These are phyloP conservation scores for Drosophila bocki DNA, from an alignment of 1,140 invertebrate genomes.

Conservation along the genomic window DNA sequence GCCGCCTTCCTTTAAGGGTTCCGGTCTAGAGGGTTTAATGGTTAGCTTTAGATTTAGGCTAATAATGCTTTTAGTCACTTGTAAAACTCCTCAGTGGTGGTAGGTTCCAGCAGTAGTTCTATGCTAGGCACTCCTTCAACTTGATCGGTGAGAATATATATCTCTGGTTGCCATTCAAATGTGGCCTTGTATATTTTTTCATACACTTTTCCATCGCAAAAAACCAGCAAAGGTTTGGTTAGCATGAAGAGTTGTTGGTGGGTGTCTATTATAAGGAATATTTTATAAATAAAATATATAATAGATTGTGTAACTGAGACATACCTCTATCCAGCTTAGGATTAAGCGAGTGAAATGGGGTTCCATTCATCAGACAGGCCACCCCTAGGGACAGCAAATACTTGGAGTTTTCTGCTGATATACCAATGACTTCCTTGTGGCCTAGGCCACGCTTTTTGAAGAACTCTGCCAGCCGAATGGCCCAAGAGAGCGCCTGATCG, in stretches of 20 bases:
- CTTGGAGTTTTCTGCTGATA: conserved; percentile 65
- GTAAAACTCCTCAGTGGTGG: conserved; percentile 59
- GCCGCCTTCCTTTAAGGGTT: conserved; percentile 46
- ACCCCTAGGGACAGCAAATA: conserved; percentile 67
- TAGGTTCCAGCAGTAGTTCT: conserved; percentile 59
- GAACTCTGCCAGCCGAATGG: conserved; percentile 67
- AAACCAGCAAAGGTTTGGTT: conserved; percentile 68
- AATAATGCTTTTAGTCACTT: conserved; percentile 43
- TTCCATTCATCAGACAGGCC: conserved; percentile 70
- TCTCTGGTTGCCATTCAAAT: conserved; percentile 55
- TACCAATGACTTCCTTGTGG: conserved; percentile 71
- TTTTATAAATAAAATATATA: neutral
- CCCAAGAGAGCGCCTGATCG: conserved; percentile 54
- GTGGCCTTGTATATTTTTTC: conserved; percentile 61
- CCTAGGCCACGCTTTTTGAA: conserved; percentile 55
- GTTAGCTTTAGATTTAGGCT: fast-evolving
- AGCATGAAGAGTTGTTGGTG: conserved; percentile 59
- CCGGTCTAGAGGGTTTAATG: conserved; percentile 36
- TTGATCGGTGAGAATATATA: conserved; percentile 60
- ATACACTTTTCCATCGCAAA: conserved; percentile 70
- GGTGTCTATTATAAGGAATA: conserved; percentile 30
- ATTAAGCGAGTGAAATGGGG: conserved; percentile 64
- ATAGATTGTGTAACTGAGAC: neutral
- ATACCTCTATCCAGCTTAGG: conserved; percentile 64
- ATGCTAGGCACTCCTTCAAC: conserved; percentile 58